Percentiles rank a stretch among this genome's conserved stretches.
Evolutionary conservation across 2,888 invertebrate genomes (phyloP).

Genomic region (Xestoiulus laeticollis): DNA sequence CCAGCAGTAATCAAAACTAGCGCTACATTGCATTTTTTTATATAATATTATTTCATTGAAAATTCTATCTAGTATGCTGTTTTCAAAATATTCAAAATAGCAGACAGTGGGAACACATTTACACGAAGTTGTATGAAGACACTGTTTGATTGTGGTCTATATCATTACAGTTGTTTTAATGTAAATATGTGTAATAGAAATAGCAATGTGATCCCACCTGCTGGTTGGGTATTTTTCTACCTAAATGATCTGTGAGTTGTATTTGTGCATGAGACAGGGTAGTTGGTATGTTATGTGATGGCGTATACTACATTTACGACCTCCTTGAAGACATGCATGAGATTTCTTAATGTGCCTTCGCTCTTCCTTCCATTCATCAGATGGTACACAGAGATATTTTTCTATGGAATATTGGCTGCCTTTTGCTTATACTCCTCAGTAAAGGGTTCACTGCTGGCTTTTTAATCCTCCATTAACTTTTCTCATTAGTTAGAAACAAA

Average conservation of each 20-base stretch:
- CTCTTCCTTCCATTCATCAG: background rate
- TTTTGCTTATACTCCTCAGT: slow-evolving; percentile 25
- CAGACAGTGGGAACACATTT: background rate
- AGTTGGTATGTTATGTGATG: background rate
- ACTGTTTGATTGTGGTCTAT: too few species aligned
- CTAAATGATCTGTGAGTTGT: background rate
- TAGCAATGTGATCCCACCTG: background rate
- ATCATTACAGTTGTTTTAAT: too few species aligned
- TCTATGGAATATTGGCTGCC: slow-evolving; percentile 36
- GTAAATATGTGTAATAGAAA: too few species aligned
- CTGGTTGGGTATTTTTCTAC: background rate
- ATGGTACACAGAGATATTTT: background rate
- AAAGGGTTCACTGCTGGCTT: slow-evolving; percentile 16
- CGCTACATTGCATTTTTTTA: background rate
- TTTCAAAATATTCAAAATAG: background rate
- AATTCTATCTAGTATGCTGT: background rate
- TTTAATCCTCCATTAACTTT: slow-evolving; percentile 4
- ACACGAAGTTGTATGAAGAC: too few species aligned
- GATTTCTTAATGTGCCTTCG: background rate
- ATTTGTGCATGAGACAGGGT: background rate
- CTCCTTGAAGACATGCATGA: slow-evolving; percentile 14
- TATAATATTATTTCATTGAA: background rate
- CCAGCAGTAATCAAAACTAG: background rate
- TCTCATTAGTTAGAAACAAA: slow-evolving; percentile 8
- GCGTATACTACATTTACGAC: background rate